Conservation (phyloP, 2,888 invertebrate genomes). For the Xestia c-nigrum region DNA sequence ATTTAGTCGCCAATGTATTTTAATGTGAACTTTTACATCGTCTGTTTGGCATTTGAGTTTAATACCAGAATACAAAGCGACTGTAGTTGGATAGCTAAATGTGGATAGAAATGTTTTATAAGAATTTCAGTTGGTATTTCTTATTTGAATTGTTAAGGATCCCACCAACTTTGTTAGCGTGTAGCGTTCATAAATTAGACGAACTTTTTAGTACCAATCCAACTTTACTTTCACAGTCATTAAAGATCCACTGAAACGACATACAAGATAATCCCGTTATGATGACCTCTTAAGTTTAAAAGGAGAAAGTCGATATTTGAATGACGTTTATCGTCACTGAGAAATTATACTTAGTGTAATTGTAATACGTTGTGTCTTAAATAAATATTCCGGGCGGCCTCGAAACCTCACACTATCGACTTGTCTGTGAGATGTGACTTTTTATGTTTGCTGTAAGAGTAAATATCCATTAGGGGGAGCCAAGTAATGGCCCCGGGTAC, state of each 20-base stretch:
- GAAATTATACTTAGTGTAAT: constrained; percentile 14
- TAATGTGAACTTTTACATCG: constrained; percentile 61
- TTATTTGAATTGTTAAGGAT: constrained; percentile 36
- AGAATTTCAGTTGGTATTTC: constrained; percentile 37
- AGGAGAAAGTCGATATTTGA: constrained; percentile 44
- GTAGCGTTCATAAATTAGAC: constrained; percentile 34
- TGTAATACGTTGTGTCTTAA: constrained; percentile 42
- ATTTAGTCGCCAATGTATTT: constrained; percentile 61
- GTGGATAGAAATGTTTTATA: constrained; percentile 39
- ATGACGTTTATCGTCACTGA: constrained; percentile 35
- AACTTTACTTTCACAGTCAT: constrained; percentile 30
- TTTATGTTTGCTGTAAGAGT: constrained; percentile 82
- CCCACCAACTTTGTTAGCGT: constrained; percentile 31
- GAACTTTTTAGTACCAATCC: constrained; percentile 37
- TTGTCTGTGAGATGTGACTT: constrained; percentile 80
- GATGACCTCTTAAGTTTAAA: constrained; percentile 37
- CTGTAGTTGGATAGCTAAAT: constrained; percentile 38
- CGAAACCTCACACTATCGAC: constrained; percentile 71
- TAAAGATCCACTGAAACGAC: constrained; percentile 25
- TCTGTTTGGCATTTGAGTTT: constrained; percentile 64
- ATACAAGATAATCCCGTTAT: constrained; percentile 32
- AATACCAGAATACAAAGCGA: constrained; percentile 47
- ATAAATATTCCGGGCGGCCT: constrained; percentile 41
- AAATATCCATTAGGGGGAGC: constrained; percentile 84
- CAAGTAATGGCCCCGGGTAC: constrained; percentile 81